Evolutionary conservation across 2,888 invertebrate species (phyloP), one percentile per base, ranked within the genome.

Genomic region (Polyommatus icarus): DNA sequence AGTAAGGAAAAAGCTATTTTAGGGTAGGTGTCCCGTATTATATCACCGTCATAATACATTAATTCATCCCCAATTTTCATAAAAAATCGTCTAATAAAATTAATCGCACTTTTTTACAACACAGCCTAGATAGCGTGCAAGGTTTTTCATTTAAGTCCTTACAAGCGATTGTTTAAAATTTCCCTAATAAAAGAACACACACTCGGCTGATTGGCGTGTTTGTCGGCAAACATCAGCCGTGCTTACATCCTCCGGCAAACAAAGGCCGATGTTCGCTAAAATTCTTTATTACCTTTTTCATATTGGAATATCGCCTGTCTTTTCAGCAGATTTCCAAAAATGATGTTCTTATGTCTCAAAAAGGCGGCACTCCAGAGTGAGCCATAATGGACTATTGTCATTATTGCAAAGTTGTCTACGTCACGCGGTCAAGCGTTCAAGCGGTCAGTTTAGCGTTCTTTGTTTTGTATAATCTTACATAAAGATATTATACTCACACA

Each of bases 101-200:
- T 36, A 36, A 18, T n/a, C 40, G 10, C 15, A 15, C 29, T 6
- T 32, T 72, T 0, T 7, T 3, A 40, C 10, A 2, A 72, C 10
- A 3, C 36, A 36, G 71, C 18, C 7, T 36, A 3, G 15, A 15
- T 67, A 29, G 67, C 67, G 46, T 46, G 46, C 73, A 46, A n/a
- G 3, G 46, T 15, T 73, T 73, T 50, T 54, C 24, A 75, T 50
- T 72, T 61, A 59, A 29, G 15, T 46, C 36, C 73, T 32, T 71
- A 59, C 57, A 59, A 71, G 54, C 76, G 54, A 7, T 76, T 71
- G 77, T 77, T 77, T 76, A 71, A 76, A 76, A 76, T 57, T 72
- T 57, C 71, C 76, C 29, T 71, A 76, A 76, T 71, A 76, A 78
- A 78, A 80, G 80, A 78, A 81, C 80, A 84, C 81, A 84, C 82